Conservation (phyloP, 2,113 vertebrate genomes). For the Phaethornis superciliosus region DNA sequence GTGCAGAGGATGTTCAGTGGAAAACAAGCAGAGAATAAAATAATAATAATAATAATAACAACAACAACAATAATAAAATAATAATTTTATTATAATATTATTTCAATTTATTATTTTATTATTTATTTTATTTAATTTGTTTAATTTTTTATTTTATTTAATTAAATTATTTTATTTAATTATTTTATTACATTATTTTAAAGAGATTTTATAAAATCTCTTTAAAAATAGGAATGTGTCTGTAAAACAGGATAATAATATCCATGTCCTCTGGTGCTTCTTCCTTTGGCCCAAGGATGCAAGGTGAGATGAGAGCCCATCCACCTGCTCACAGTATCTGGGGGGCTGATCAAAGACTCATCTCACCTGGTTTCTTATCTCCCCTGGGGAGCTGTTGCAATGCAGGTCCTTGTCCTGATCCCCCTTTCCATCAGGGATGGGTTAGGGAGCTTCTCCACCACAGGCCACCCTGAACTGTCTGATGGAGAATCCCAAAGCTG, state of each 20-base stretch:
- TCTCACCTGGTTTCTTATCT: background rate
- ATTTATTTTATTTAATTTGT: too few species aligned
- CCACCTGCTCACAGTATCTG: background rate
- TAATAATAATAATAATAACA: too few species aligned
- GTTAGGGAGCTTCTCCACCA: background rate
- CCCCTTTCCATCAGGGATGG: background rate
- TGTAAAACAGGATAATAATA: background rate
- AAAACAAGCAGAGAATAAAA: background rate
- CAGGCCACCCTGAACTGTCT: rapidly evolving
- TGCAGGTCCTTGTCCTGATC: rapidly evolving
- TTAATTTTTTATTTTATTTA: too few species aligned
- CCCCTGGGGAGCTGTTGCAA: rapidly evolving
- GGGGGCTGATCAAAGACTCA: rapidly evolving
- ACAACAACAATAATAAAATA: too few species aligned
- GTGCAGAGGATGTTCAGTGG: background rate
- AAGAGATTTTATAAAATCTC: too few species aligned
- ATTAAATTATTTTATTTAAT: too few species aligned
- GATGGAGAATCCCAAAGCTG: background rate
- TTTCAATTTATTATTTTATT: too few species aligned
- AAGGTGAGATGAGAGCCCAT: background rate
- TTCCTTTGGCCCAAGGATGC: background rate
- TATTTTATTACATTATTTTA: too few species aligned
- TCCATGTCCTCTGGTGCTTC: background rate
- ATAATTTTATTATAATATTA: too few species aligned
- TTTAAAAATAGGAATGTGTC: background rate